Evolutionary conservation across 2,797 vertebrate genomes (phyloP).

Genomic region (Synanceia verrucosa): DNA sequence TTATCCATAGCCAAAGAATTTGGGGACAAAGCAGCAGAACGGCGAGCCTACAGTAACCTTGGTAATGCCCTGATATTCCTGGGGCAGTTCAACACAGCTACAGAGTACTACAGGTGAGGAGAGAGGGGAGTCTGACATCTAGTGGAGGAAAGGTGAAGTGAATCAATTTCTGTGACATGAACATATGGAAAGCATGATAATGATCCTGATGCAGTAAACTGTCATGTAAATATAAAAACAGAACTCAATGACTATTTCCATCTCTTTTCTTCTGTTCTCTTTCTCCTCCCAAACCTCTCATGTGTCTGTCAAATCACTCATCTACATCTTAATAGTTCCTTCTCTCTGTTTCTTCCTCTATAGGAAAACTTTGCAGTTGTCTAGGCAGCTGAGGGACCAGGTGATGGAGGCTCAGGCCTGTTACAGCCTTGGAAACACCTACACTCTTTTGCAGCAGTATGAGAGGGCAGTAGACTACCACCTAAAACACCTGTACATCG

Average conservation of each 20-base stretch:
- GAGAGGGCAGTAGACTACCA: slow-evolving; percentile 93
- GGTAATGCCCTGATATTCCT: slow-evolving; percentile 97
- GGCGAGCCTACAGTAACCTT: slow-evolving; percentile 96
- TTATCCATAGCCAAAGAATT: slow-evolving; percentile 98
- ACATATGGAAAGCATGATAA: background rate
- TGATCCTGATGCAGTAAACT: background rate
- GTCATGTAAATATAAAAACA: background rate
- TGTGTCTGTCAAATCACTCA: background rate
- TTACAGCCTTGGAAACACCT: slow-evolving; percentile 97
- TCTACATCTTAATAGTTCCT: background rate
- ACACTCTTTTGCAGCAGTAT: slow-evolving; percentile 93
- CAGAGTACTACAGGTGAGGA: slow-evolving; percentile 95
- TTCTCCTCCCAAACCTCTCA: background rate
- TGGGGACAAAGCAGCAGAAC: slow-evolving; percentile 95
- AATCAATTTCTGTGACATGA: background rate
- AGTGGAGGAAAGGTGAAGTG: slow-evolving; percentile 56
- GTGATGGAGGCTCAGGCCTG: slow-evolving; percentile 98
- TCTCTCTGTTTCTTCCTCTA: background rate
- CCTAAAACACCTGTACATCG: slow-evolving; percentile 94
- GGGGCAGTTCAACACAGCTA: slow-evolving; percentile 91
- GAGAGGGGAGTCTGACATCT: slow-evolving; percentile 68
- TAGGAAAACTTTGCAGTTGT: slow-evolving; percentile 96
- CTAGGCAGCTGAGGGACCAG: slow-evolving; percentile 93
- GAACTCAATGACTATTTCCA: background rate
- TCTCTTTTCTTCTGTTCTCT: rapidly evolving